Base-by-base conservation (phyloP, 2,888 invertebrate species). In the Mimas tiliae region DNA sequence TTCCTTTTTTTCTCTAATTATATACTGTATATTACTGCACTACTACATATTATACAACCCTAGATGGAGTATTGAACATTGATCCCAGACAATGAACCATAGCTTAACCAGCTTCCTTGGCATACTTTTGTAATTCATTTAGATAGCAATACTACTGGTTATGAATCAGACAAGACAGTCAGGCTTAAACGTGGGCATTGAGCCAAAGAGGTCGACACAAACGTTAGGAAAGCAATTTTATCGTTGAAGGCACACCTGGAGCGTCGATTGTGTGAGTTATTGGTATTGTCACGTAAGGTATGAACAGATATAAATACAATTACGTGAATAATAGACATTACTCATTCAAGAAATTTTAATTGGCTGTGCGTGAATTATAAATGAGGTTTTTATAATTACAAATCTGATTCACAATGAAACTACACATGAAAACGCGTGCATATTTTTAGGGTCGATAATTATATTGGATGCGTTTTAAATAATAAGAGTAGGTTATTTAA, bases 181-280 rank as follows among this genome's bases (percentile, higher is more conserved):
- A 58, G 42, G 58, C 58, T 58, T 19, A 42, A 58, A 19, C 19
- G 42, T 42, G 42, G 58, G 58, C 58, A 58, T 16, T 19, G 38
- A 19, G 58, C 58, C 58, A 58, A 58, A 12, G 58, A 38, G 58
- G 38, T 42, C 58, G 58, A 19, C 19, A 21, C 58, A 38, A 42
- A 19, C 42, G 58, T 58, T 58, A 58, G 42, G 42, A 58, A 42
- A 58, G 58, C 58, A 58, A 58, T 58, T 58, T 42, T 42, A 42
- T 58, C 58, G 58, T 42, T 12, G 58, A 58, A 58, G 58, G 38
- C 58, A 19, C 58, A 58, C 58, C 58, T 58, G 58, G 42, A 58
- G 19, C 38, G 42, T 14, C 58, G 12, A 58, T 58, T 58, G 42
- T 58, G 12, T 38, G 34, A 55, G 19, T 42, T 58, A 42, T 58